Evolutionary conservation across 2,888 invertebrate genomes (phyloP).

Genomic region (Pharmacophagus antenor): DNA sequence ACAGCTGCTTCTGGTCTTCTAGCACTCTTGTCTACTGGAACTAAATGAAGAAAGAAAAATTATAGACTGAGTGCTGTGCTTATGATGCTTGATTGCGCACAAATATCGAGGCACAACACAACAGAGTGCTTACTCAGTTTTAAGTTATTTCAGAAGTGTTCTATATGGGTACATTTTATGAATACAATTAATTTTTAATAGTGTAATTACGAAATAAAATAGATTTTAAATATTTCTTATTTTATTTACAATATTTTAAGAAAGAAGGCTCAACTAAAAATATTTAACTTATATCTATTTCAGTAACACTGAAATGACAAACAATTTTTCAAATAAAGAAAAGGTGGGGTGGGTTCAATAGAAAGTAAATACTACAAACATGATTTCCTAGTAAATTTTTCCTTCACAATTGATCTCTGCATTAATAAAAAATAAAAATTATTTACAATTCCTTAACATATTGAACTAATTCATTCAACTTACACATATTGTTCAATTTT

Average conservation of each 20-base stretch:
- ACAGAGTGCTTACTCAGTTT: conserved; percentile 33
- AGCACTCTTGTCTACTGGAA: conserved; percentile 97
- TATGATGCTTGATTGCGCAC: conserved; percentile 31
- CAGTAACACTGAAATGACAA: conserved; percentile 43
- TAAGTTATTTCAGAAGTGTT: conserved; percentile 40
- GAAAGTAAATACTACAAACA: conserved; percentile 58
- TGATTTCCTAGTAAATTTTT: conserved; percentile 36
- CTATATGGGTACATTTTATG: conserved; percentile 39
- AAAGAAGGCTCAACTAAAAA: conserved; percentile 45
- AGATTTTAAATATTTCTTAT: conserved; percentile 56
- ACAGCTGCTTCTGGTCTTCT: conserved; percentile 93
- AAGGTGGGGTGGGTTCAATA: conserved; percentile 73
- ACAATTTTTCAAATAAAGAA: conserved; percentile 50
- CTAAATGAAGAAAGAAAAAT: conserved; percentile 77
- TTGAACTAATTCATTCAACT: not conserved
- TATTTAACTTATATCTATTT: conserved; percentile 42
- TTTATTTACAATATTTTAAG: conserved; percentile 69
- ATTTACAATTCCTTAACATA: conserved; percentile 2
- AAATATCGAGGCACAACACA: conserved; percentile 32
- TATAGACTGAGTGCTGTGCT: conserved; percentile 40
- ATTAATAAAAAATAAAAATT: not conserved
- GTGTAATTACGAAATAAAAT: conserved; percentile 61
- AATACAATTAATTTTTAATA: conserved; percentile 58
- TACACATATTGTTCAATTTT: not conserved
- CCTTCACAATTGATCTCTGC: conserved; percentile 38